Evolutionary conservation across 1,140 invertebrate genomes (phyloP), one percentile per base, ranked within the genome.

Genomic region (Alviniconcha marisindica): DNA sequence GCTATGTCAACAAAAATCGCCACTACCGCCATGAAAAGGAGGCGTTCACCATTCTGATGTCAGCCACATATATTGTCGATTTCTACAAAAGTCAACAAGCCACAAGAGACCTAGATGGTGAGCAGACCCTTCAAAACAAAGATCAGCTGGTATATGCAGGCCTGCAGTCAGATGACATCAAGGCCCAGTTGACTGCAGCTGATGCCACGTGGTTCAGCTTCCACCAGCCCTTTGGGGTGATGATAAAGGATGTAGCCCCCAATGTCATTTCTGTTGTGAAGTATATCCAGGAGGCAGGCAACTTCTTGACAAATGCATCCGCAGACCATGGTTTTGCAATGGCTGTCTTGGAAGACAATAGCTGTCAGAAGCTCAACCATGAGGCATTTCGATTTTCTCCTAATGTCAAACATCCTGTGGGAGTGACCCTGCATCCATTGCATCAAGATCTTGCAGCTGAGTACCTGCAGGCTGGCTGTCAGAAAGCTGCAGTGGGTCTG

Each of bases 21-120:
- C 63, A 69, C 36, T 69, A 69, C 24, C 63, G 63, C 7, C 63
- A 69, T 69, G 63, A 69, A 36, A 31, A 69, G n/a, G 63, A 69
- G 63, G 63, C 63, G 12, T 36, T 5, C n/a, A 69, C n/a, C n/a
- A 7, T 69, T 7, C n/a, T 69, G 28, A 69, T 10, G 63, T 69
- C 63, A 69, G 7, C 7, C 24, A 24, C 5, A 12, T 7, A 69
- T 24, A 69, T 69, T 24, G 24, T 69, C 12, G 63, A 69, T 31
- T 69, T 69, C 63, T 69, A 69, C 63, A 7, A 24, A 24, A n/a
- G n/a, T n/a, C n/a, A 36, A 7, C 5, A 7, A 10, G 12, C 24
- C 5, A 69, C 63, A 28, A 28, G 63, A 12, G 36, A 69, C 36
- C 63, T 24, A 10, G 63, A 36, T 69, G 24, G 24, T 7, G 63